phyloP scores from a whole-genome alignment of 1,140 invertebrate species.

The Gonatopus flavifemur region DNA sequence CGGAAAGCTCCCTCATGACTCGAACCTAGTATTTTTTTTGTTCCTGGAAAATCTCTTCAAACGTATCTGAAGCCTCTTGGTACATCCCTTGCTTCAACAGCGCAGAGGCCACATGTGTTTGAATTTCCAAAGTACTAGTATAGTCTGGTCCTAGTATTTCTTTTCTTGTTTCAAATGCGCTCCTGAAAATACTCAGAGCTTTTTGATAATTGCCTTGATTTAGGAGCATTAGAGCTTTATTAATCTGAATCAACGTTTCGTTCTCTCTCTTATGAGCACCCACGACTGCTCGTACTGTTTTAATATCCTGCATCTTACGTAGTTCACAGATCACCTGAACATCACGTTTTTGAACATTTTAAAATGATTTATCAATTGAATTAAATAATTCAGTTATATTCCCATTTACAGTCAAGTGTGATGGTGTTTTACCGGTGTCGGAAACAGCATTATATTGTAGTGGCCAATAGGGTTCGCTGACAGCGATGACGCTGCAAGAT shows the following conservation, averaged over 20 bases:
- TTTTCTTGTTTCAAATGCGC: not conserved
- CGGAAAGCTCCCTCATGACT: too few species aligned
- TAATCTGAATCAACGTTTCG: not conserved
- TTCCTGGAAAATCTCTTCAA: conserved; percentile 16
- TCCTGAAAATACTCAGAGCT: too few species aligned
- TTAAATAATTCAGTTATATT: conserved; percentile 5
- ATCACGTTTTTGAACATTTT: conserved; percentile 3
- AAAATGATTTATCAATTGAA: conserved; percentile 10
- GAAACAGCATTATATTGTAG: conserved; percentile 8
- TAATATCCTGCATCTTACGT: not conserved
- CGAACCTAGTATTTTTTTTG: conserved; percentile 6
- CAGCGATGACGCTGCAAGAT: too few species aligned
- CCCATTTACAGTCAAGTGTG: conserved; percentile 3
- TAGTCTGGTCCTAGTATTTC: conserved; percentile 1
- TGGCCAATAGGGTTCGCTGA: too few species aligned
- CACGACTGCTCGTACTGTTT: conserved; percentile 1
- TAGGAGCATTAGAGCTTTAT: not conserved
- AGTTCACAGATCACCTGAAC: not conserved
- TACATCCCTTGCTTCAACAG: not conserved
- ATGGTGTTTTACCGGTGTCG: conserved; percentile 3
- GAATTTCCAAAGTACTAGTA: not conserved
- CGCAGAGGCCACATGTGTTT: not conserved
- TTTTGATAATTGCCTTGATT: not conserved
- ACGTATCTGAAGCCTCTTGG: not conserved
- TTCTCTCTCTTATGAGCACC: not conserved